A percentile compares a stretch with the other conserved stretches of the same genome.
Evolutionary conservation across 2,888 invertebrate genomes (phyloP).

Genomic region (Tiliacea citrago): DNA sequence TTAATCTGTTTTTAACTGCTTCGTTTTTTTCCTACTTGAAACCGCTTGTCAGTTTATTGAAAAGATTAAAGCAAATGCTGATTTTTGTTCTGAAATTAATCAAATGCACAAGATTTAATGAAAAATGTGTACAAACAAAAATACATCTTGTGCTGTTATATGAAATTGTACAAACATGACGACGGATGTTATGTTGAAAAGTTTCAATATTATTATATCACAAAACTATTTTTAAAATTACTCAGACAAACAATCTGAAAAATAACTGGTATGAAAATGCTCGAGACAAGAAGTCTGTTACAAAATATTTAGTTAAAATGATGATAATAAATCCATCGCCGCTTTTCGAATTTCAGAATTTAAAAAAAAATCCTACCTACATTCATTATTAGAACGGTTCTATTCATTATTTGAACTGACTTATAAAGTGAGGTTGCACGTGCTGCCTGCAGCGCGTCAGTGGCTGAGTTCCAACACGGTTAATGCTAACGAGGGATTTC

Average conservation of each 20-base stretch:
- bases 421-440: constrained; percentile 33
- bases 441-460: constrained; percentile 13
- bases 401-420: constrained; percentile 26
- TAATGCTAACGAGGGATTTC: constrained; percentile 49
- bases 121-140: constrained; percentile 13
- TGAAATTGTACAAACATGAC: constrained; percentile 1
- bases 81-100: constrained; percentile 10
- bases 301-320: constrained; percentile 2
- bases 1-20: constrained; percentile 33
- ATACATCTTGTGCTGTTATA: constrained; percentile 10
- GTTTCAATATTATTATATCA: not conserved
- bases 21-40: constrained; percentile 1
- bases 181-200: constrained; percentile 14
- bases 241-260: constrained; percentile 4
- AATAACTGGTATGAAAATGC: not conserved
- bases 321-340: not conserved
- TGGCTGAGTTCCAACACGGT: constrained; percentile 41
- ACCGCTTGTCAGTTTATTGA: not conserved
- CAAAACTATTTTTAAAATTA: not conserved
- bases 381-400: constrained; percentile 17
- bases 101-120: not conserved
- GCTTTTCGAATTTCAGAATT: too few species aligned
- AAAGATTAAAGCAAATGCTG: constrained; percentile 12
- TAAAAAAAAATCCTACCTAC: too few species aligned
- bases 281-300: too few species aligned